These are phyloP conservation scores for silkworm (Bombyx mori) DNA, from an alignment of 1,140 invertebrate genomes.

Conservation along the genomic window ASM3026992v2 NC_085111.1:5580001-5580500, in stretches of 20 bases:
- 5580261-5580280: background rate
- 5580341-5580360: constrained; percentile 89
- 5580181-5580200: background rate
- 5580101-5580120: no score
- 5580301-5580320: no score
- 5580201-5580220: no score
- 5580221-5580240: no score
- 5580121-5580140: background rate
- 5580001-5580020: constrained; percentile 30
- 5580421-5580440: constrained; percentile 92
- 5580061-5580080: no score
- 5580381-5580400: constrained; percentile 87
- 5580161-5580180: background rate
- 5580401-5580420: constrained; percentile 94
- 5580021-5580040: background rate
- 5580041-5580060: no score
- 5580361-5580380: constrained; percentile 91
- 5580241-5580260: no score
- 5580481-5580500: constrained; percentile 93
- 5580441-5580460: constrained; percentile 88
- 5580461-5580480: constrained; percentile 97
- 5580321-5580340: constrained; percentile 79
- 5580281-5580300: background rate
- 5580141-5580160: background rate
- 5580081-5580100: no score